These are phyloP conservation scores for Phenganax marumi DNA, from an alignment of 92 coral and sea anemone species.

Conservation along the genomic window DNA sequence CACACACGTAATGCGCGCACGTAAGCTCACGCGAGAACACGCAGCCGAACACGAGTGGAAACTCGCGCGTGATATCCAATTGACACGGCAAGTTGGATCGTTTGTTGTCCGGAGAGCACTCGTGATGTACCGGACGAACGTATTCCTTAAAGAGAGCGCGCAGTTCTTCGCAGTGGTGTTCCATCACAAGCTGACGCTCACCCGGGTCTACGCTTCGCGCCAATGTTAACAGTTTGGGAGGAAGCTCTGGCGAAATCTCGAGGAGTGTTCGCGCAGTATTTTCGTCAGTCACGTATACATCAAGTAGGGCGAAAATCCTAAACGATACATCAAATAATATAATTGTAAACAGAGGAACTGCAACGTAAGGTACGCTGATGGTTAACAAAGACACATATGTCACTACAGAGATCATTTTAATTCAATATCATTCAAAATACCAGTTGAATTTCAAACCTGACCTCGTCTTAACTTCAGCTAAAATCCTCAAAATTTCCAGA, in stretches of 20 bases:
- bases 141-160: constrained; percentile 91
- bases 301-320: constrained; percentile 80
- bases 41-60: constrained; percentile 91
- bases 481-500: constrained; percentile 12
- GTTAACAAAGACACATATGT: too few relatives aligned
- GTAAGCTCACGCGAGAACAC: constrained; percentile 81
- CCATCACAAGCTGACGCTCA: constrained; percentile 68
- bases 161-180: constrained; percentile 81
- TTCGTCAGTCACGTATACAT: constrained; percentile 62
- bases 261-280: constrained; percentile 49
- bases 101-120: constrained; percentile 30
- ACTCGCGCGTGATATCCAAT: constrained; percentile 68
- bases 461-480: constrained; percentile 92
- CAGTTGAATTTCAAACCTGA: neutral
- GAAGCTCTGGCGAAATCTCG: constrained; percentile 48
- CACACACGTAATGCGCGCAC: constrained; percentile 72
- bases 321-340: too few relatives aligned
- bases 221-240: constrained; percentile 54
- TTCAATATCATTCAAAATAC: too few relatives aligned
- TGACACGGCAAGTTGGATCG: constrained; percentile 51
- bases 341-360: too few relatives aligned
- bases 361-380: too few relatives aligned
- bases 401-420: too few relatives aligned
- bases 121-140: constrained; percentile 67
- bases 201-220: constrained; percentile 85